Evolutionary conservation across 1,140 invertebrate species (phyloP), one percentile per base, ranked within the genome.

Genomic region (Macrostomum lignano): DNA sequence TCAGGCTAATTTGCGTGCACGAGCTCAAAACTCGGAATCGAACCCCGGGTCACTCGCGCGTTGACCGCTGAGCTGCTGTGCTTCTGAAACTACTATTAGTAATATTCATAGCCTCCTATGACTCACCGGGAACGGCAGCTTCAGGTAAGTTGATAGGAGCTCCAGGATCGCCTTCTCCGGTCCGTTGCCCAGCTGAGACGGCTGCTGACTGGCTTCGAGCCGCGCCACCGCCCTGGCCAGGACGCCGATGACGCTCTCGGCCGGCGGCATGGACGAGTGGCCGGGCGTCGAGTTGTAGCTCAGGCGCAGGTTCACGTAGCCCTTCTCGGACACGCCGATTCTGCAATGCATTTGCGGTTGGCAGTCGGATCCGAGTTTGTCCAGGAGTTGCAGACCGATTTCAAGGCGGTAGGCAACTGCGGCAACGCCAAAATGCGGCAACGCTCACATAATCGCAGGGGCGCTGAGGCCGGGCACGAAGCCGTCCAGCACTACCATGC

Each of bases 231-330:
- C 65, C 25, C 44, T 44, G 11, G 62, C 50, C 29, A 67, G 42
- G 25, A 60, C 58, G 7, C 58, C 54, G 38, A 66, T 62, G 9
- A 58, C 45, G 20, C 57, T 56, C 39, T 65, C 55, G 5, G 38
- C 35, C 0, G 52, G 50, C n/a, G 65, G 64, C 41, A 65, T 55
- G 7, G 64, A 66, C 1, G 65, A 64, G 46, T 67, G 65, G n/a
- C 63, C 62, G 21, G 55, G 48, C 11, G 37, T 38, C 14, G 46
- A 49, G 20, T 54, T 43, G 0, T 62, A 58, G 20, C 40, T 48
- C 14, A 67, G 33, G 39, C 61, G 46, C 1, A 67, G 14, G 6
- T 48, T 52, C 7, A 61, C 33, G 30, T 46, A 52, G 9, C 65
- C 65, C 38, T 67, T 67, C 45, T 67, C 65, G 20, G 60, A 44